phyloP scores from a whole-genome alignment of 2,888 invertebrate genomes.

The Meteorus cinctellus region DNA sequence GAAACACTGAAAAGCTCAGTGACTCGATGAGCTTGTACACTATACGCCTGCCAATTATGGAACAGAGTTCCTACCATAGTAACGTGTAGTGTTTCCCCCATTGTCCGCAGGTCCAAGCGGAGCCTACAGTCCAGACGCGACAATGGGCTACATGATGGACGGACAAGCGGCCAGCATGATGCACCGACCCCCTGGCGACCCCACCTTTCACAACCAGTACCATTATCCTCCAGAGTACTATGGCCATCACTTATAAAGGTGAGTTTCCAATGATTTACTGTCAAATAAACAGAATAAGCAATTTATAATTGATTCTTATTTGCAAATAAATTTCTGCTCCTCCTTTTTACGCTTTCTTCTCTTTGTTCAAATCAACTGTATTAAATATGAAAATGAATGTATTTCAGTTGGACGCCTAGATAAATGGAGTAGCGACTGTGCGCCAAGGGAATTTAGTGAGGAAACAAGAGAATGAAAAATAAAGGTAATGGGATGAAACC shows the following conservation, averaged over 20 bases:
- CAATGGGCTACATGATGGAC: conserved; percentile 99
- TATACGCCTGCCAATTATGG: conserved; percentile 66
- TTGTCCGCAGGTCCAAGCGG: conserved; percentile 94
- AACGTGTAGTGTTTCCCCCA: conserved; percentile 88
- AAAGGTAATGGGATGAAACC: conserved; percentile 48
- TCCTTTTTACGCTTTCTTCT: not conserved
- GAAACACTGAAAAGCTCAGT: not conserved
- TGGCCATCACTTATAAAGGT: conserved; percentile 90
- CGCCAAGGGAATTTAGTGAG: conserved; percentile 32
- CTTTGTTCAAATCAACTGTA: conserved; percentile 5
- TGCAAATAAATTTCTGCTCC: not conserved
- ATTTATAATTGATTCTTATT: conserved; percentile 10
- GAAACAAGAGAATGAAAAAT: conserved; percentile 22
- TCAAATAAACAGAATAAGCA: not conserved
- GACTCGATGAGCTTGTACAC: conserved; percentile 42
- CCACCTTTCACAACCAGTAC: conserved; percentile 95
- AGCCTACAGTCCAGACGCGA: conserved; percentile 96
- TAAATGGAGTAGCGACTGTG: conserved; percentile 48
- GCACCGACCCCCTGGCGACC: conserved; percentile 95
- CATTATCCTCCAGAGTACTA: conserved; percentile 95
- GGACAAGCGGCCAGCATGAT: conserved; percentile 93
- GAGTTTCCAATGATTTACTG: conserved; percentile 44
- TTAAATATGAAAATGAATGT: conserved; percentile 37
- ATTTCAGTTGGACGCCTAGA: conserved; percentile 61
- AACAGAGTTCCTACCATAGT: conserved; percentile 78